These are phyloP conservation scores for Zaprionus vittiger DNA, from an alignment of 1,140 invertebrate species.

Conservation along the genomic window DNA sequence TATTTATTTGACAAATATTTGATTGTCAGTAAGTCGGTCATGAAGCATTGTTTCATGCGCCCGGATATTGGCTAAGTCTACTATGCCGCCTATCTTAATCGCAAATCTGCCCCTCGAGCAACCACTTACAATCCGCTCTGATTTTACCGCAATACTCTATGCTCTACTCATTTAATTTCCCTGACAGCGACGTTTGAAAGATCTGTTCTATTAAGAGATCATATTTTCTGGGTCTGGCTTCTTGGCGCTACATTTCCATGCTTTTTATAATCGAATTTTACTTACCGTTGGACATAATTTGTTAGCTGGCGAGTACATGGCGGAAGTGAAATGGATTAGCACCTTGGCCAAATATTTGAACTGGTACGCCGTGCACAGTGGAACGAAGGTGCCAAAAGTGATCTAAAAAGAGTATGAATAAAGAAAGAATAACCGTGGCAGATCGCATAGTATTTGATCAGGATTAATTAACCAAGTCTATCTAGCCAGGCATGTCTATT, in stretches of 20 bases:
- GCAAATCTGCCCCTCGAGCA: slow-evolving; percentile 1
- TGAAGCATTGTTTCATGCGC: slow-evolving; percentile 53
- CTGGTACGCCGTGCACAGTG: slow-evolving; percentile 7
- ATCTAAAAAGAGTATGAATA: too few species aligned
- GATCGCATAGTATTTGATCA: too few species aligned
- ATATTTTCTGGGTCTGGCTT: neutral
- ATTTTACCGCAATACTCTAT: neutral
- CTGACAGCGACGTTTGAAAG: slow-evolving; percentile 40
- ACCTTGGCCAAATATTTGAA: slow-evolving; percentile 57
- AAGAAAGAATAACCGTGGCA: too few species aligned
- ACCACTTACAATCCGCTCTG: neutral
- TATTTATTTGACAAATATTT: slow-evolving; percentile 79
- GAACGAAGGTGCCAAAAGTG: neutral
- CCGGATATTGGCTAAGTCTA: slow-evolving; percentile 62
- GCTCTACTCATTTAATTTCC: slow-evolving; percentile 55
- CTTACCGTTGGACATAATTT: slow-evolving; percentile 30
- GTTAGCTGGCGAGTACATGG: slow-evolving; percentile 28
- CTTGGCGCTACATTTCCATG: slow-evolving; percentile 29
- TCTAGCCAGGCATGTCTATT: too few species aligned
- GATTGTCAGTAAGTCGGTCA: slow-evolving; percentile 48
- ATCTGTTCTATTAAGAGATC: slow-evolving; percentile 61
- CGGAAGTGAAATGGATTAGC: slow-evolving; percentile 61
- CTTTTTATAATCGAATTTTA: slow-evolving; percentile 65
- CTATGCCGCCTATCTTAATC: slow-evolving; percentile 14
- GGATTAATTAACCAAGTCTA: too few species aligned